Conservation (phyloP, 92 coral and sea anemone genomes). For the Palythoa grandiflora region DNA sequence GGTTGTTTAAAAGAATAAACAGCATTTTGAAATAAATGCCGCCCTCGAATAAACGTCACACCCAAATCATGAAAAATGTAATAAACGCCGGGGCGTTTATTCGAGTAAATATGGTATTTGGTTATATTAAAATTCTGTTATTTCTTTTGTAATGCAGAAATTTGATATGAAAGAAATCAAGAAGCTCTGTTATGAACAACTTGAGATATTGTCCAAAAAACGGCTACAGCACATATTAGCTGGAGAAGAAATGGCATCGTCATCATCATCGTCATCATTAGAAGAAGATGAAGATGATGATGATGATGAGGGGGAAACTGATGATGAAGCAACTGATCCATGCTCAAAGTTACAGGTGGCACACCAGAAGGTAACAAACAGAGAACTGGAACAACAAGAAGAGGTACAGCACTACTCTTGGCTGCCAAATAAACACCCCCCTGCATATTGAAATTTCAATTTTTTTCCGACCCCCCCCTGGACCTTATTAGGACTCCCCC, state of each 20-base stretch:
- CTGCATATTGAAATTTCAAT: too few relatives aligned
- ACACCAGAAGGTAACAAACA: not conserved
- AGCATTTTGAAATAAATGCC: too few relatives aligned
- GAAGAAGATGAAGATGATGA: not conserved
- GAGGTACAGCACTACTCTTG: not conserved
- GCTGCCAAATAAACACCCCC: too few relatives aligned
- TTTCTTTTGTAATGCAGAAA: conserved; percentile 55
- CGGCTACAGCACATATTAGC: conserved; percentile 77
- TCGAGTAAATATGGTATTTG: too few relatives aligned
- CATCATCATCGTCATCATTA: conserved; percentile 72
- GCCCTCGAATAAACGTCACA: too few relatives aligned
- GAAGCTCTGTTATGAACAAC: conserved; percentile 85
- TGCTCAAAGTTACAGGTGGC: not conserved
- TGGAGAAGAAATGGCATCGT: conserved; percentile 84
- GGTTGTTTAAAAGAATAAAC: too few relatives aligned
- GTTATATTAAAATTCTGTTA: too few relatives aligned
- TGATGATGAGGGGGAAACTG: conserved; percentile 63
- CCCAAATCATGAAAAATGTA: too few relatives aligned
- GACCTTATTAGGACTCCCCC: too few relatives aligned
- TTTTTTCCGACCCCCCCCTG: too few relatives aligned
- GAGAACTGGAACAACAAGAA: not conserved
- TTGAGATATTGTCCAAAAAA: conserved; percentile 79
- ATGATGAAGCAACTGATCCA: conserved; percentile 1
- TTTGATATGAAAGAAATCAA: conserved; percentile 83
- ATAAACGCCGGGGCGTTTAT: too few relatives aligned